Evolutionary conservation across 2,113 vertebrate species (phyloP), one percentile per base, ranked within the genome.

Genomic region (Microcebus ravelobensis): DNA sequence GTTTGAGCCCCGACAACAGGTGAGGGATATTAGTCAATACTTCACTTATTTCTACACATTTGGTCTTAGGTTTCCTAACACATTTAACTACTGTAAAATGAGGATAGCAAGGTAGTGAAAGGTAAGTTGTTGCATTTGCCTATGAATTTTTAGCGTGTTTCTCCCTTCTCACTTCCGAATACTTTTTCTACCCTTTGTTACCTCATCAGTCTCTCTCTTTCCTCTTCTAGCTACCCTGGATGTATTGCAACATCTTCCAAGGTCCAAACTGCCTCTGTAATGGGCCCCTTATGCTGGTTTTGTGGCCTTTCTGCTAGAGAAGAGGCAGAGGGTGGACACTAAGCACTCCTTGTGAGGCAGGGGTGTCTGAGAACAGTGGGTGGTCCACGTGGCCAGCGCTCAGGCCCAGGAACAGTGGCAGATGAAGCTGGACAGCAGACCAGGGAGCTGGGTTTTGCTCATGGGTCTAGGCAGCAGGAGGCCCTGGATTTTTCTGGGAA

Each of bases 321-420:
- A 48, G 59, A 11, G 27, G 48, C 1, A n/a, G 39, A 1, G n/a
- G 36, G 20, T 39, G 12, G 6, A 1, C 18, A 31, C 5, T 2
- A 48, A 50, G 55, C n/a, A 13, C 0, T 57, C 29, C 20, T 15
- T 4, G 23, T 29, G 45, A 12, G 34, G 10, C 15, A 29, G 55
- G 18, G 42, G 21, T 4, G 3, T 94, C 31, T 27, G 34, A 36
- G 48, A 82, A 29, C 34, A 12, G 39, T 5, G 23, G 20, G 5
- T 6, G 6, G 17, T 6, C n/a, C 23, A 2, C 0, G 1, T 9
- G 48, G 48, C 23, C 27, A 8, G 14, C 0, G 0, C 2, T 39
- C 1, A 29, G n/a, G 57, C 21, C 18, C 36, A 59, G 50, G n/a
- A 67, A 67, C 7, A 55, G 42, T 29, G 27, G 31, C 59, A 14